phyloP scores from a whole-genome alignment of 2,113 vertebrate species.

The Nesoenas mayeri region DNA sequence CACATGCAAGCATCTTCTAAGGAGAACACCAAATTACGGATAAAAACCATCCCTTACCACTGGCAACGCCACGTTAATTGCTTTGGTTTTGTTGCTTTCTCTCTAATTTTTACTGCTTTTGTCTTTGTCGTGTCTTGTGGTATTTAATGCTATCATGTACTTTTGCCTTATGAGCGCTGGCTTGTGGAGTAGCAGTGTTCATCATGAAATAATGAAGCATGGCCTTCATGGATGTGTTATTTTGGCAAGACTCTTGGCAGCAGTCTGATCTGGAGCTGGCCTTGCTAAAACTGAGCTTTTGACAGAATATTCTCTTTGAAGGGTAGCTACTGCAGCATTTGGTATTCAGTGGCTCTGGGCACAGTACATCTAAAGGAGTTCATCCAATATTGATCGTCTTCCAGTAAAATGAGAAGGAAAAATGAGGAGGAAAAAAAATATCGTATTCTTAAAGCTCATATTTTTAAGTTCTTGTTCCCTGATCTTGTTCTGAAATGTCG shows the following conservation, averaged over 20 bases:
- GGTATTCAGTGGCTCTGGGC: conserved; percentile 61
- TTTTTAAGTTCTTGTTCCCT: background rate
- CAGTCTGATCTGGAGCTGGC: background rate
- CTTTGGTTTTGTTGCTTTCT: background rate
- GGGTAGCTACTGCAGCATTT: conserved; percentile 19
- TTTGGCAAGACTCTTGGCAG: background rate
- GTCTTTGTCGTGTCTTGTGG: background rate
- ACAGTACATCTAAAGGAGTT: conserved; percentile 50
- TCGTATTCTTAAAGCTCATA: background rate
- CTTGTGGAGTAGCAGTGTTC: background rate
- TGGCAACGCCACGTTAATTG: background rate
- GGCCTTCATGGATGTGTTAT: background rate
- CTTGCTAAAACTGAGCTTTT: conserved; percentile 33
- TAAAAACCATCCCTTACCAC: background rate
- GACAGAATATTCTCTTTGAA: conserved; percentile 73
- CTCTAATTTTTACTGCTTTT: background rate
- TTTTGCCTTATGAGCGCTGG: background rate
- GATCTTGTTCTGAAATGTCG: conserved; percentile 6
- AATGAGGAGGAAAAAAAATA: background rate
- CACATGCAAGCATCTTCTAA: background rate
- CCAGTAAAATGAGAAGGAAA: background rate
- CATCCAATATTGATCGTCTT: conserved; percentile 69
- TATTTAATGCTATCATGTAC: accelerated
- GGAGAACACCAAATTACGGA: background rate
- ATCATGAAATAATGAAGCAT: background rate